These are phyloP conservation scores for Pao palembangensis DNA, from an alignment of 2,113 vertebrate species.

Conservation along the genomic window DNA sequence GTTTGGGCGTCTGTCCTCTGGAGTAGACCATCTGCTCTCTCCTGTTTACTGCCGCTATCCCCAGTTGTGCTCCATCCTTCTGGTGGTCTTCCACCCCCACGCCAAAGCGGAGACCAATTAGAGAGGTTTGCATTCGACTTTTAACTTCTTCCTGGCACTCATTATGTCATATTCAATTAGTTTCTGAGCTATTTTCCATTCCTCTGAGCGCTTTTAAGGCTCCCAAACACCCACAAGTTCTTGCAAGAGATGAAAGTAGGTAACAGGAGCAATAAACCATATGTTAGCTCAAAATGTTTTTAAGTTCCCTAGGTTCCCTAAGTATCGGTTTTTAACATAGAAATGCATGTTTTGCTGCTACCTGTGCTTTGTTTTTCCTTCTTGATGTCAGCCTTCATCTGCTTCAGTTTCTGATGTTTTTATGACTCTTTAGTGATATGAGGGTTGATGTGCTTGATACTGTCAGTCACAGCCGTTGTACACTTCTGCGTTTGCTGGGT, in stretches of 20 bases:
- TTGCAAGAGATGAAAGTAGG: constrained; percentile 10
- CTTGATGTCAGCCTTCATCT: no score
- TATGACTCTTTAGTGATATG: no score
- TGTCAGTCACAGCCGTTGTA: no score
- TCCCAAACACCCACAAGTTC: constrained; percentile 27
- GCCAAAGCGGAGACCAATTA: constrained; percentile 78
- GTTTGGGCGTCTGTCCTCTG: constrained; percentile 68
- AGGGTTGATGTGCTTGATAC: no score
- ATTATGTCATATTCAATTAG: constrained; percentile 60
- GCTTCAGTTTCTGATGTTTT: no score
- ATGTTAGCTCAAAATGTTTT: constrained; percentile 13
- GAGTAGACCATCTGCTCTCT: constrained; percentile 76
- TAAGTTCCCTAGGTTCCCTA: no score
- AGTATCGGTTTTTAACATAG: no score
- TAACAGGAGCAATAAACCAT: constrained; percentile 19
- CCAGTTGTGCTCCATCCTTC: constrained; percentile 73
- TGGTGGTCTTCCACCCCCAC: constrained; percentile 73
- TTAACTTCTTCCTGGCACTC: constrained; percentile 60
- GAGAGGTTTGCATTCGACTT: constrained; percentile 70
- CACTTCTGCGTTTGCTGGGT: no score
- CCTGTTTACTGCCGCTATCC: constrained; percentile 71
- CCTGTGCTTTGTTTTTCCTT: no score
- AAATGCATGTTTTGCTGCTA: no score
- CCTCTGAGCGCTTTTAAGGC: constrained; percentile 27
- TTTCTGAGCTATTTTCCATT: constrained; percentile 35